phyloP scores from a whole-genome alignment of 2,797 vertebrate genomes.

The Merluccius polli region DNA sequence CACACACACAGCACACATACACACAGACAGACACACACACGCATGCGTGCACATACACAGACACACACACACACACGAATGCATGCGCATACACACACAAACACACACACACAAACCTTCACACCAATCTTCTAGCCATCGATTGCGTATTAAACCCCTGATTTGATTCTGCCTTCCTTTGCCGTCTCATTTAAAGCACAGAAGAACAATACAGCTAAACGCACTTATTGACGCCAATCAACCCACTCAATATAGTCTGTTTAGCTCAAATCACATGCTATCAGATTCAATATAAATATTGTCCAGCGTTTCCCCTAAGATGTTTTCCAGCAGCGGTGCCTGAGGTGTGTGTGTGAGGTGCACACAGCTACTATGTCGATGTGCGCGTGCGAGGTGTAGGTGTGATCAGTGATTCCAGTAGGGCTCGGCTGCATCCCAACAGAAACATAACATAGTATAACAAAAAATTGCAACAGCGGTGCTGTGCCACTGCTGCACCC shows the following conservation, averaged over 20 bases:
- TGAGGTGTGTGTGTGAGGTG: no score
- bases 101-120: background rate
- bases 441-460: no score
- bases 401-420: no score
- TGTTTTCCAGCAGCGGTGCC: no score
- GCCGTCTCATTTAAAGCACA: background rate
- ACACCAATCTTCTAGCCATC: background rate
- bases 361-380: no score
- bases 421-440: no score
- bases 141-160: background rate
- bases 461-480: no score
- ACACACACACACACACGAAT: background rate
- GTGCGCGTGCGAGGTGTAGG: no score
- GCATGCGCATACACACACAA: background rate
- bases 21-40: background rate
- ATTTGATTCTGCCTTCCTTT: background rate
- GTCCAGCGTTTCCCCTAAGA: no score
- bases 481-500: no score
- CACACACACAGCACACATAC: constrained; percentile 1
- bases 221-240: background rate
- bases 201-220: background rate
- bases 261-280: background rate
- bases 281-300: background rate
- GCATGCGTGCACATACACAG: no score
- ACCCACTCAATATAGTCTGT: background rate